A percentile compares a stretch with the other conserved stretches of the same genome.
phyloP scores from a whole-genome alignment of 1,140 invertebrate species.

The Pachypsylla venusta region DNA sequence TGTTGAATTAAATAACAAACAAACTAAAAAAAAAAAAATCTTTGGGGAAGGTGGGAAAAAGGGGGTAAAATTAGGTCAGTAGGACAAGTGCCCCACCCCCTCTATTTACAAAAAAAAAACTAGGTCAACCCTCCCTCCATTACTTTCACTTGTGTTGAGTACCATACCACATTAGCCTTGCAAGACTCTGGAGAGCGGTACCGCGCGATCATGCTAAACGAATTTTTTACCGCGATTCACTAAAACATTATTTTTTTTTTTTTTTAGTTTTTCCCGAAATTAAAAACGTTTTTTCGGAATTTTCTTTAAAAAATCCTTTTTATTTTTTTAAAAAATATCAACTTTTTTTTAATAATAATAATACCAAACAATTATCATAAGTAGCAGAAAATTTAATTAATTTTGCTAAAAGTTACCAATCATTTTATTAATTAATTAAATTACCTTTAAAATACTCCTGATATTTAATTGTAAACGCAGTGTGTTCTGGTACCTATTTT shows the following conservation, averaged over 20 bases:
- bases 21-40: background rate
- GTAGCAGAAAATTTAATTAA: no score
- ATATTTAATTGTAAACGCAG: no score
- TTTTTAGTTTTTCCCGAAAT: background rate
- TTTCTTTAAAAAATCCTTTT: background rate
- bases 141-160: slow-evolving; percentile 7
- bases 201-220: no score
- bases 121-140: background rate
- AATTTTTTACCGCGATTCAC: no score
- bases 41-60: background rate
- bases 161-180: background rate
- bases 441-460: no score
- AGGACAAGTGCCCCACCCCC: slow-evolving; percentile 6
- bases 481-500: background rate
- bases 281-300: background rate
- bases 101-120: background rate
- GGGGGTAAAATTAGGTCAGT: slow-evolving; percentile 6
- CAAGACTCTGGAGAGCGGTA: no score
- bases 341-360: background rate
- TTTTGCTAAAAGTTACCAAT: no score
- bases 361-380: no score
- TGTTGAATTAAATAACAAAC: no score
- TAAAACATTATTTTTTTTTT: background rate
- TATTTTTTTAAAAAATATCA: no score
- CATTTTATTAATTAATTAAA: no score